Conservation (phyloP, 2,797 vertebrate species). For the Coilia nasus region DNA sequence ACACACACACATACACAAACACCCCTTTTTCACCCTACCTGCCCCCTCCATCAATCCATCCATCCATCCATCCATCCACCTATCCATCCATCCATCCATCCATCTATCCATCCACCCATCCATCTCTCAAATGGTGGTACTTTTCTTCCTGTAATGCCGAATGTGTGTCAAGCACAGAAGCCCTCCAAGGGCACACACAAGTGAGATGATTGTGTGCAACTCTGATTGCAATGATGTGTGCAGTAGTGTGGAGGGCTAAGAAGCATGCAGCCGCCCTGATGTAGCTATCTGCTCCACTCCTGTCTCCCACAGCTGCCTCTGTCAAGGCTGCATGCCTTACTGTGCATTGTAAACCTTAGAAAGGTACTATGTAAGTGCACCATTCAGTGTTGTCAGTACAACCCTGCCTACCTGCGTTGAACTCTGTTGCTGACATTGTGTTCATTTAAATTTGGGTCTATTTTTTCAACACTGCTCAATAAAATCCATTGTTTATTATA, state of each 20-base stretch:
- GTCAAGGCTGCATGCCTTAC: not conserved
- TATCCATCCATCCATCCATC: not conserved
- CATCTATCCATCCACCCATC: too few species aligned
- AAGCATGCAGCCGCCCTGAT: conserved; percentile 33
- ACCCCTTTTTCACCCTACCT: not conserved
- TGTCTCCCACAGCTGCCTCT: not conserved
- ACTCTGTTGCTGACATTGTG: too few species aligned
- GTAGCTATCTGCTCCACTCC: not conserved
- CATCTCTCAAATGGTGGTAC: conserved; percentile 19
- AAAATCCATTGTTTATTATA: too few species aligned
- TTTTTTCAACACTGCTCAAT: too few species aligned
- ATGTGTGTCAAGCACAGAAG: conserved; percentile 42
- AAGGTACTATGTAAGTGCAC: not conserved
- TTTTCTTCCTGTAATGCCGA: conserved; percentile 52
- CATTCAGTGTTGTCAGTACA: too few species aligned
- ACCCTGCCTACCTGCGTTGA: too few species aligned
- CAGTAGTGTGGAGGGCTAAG: not conserved
- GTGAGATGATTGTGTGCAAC: conserved; percentile 49
- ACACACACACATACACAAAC: conserved; percentile 4
- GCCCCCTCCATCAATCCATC: not conserved
- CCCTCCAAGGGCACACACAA: conserved; percentile 27
- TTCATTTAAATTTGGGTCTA: too few species aligned
- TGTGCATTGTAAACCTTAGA: conserved; percentile 5
- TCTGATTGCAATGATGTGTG: too few species aligned
- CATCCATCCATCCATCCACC: not conserved